Percentiles rank a stretch among this genome's conserved stretches.
These are phyloP conservation scores for Pachyuromys duprasi DNA, from an alignment of 2,797 vertebrate genomes.

Conservation along the genomic window DNA sequence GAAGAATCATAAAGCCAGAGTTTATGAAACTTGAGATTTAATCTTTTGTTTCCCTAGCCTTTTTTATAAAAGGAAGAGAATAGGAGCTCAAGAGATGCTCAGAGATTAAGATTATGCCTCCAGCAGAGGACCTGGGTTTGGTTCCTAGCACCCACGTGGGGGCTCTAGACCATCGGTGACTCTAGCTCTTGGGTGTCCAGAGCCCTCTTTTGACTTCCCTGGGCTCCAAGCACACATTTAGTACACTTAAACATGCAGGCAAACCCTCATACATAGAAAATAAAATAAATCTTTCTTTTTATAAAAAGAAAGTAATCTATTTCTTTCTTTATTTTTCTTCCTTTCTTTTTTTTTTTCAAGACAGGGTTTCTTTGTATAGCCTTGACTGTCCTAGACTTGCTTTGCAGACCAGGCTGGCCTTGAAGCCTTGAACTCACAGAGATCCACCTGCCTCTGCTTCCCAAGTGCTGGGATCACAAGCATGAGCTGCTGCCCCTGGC, in stretches of 20 bases:
- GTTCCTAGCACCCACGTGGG: background rate
- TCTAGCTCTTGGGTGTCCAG: background rate
- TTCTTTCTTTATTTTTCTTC: no score
- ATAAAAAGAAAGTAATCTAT: background rate
- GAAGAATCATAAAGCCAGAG: background rate
- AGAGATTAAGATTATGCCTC: background rate
- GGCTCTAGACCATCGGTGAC: background rate
- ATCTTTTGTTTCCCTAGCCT: background rate
- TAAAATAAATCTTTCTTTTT: background rate
- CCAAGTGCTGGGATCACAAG: no score
- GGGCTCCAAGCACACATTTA: background rate
- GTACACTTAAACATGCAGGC: background rate
- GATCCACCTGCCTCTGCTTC: no score
- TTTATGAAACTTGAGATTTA: slow-evolving; percentile 32
- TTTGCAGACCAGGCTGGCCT: no score
- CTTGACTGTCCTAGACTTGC: no score
- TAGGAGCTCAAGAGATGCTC: background rate
- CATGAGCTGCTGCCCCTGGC: no score
- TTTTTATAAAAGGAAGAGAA: slow-evolving; percentile 10
- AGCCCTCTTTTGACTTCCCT: background rate
- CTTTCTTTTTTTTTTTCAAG: no score
- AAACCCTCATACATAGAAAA: background rate
- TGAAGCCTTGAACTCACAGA: no score
- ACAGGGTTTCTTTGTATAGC: no score
- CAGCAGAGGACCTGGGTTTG: background rate